A percentile compares a stretch with the other conserved stretches of the same genome.
These are phyloP conservation scores for Mesitornis unicolor DNA, from an alignment of 2,113 vertebrate species.

Conservation along the genomic window DNA sequence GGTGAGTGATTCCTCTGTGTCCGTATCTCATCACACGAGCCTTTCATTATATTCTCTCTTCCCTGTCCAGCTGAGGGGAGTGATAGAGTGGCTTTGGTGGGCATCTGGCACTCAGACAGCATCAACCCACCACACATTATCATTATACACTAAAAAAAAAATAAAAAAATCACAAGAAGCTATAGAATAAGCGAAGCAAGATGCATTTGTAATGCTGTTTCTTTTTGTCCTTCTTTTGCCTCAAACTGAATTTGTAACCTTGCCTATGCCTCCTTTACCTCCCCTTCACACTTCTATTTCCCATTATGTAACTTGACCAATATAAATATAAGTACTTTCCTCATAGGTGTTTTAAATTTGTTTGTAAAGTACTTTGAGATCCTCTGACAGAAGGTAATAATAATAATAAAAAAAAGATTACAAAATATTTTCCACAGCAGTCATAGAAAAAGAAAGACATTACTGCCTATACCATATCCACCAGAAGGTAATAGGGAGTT, in stretches of 20 bases:
- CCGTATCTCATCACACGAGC: too few species aligned
- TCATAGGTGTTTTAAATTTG: conserved; percentile 23
- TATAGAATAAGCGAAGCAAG: background rate
- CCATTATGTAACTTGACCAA: background rate
- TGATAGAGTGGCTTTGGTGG: too few species aligned
- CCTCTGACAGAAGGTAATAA: conserved; percentile 29
- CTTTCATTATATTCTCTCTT: too few species aligned
- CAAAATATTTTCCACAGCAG: background rate
- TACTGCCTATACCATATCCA: background rate
- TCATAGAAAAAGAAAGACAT: background rate
- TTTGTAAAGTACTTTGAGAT: conserved; percentile 9
- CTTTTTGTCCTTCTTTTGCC: background rate
- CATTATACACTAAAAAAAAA: background rate
- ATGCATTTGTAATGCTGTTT: background rate
- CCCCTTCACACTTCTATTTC: background rate
- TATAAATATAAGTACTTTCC: background rate
- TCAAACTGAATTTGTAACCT: background rate
- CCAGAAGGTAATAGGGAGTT: background rate
- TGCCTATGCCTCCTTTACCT: background rate
- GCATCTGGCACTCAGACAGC: too few species aligned
- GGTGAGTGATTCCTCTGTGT: too few species aligned
- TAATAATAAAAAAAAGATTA: background rate
- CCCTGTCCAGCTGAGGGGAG: too few species aligned
- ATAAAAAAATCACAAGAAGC: background rate
- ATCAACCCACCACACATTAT: too few species aligned